Conservation (phyloP, 2,888 invertebrate genomes). For the Nephrotoma appendiculata region DNA sequence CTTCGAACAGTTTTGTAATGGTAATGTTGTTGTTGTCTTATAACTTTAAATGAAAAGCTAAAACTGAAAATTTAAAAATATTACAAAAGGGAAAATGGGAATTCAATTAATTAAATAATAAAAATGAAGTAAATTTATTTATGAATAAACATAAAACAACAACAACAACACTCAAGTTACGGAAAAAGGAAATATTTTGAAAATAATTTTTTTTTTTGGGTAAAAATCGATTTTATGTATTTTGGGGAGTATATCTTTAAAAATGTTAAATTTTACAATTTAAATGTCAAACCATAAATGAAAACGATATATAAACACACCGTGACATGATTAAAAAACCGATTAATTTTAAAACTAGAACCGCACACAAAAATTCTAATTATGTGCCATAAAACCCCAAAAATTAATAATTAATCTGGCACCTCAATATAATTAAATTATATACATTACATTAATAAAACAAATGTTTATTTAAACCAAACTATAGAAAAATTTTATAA, state of each 20-base stretch:
- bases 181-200: background rate
- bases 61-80: background rate
- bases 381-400: background rate
- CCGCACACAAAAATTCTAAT: background rate
- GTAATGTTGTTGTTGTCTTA: background rate
- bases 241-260: background rate
- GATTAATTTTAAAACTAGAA: too few species aligned
- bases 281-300: background rate
- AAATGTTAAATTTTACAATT: background rate
- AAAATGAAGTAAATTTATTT: background rate
- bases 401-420: background rate
- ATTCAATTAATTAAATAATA: background rate
- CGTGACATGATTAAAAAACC: too few species aligned
- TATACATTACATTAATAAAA: background rate
- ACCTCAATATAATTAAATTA: background rate
- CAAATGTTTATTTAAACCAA: background rate
- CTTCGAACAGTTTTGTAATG: background rate
- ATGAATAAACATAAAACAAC: background rate
- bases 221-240: background rate
- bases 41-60: background rate
- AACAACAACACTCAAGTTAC: background rate
- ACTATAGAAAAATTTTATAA: background rate
- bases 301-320: too few species aligned
- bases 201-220: background rate
- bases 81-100: background rate